Base-by-base conservation (phyloP, 1,140 invertebrate species). In the Colletes gigas region DNA sequence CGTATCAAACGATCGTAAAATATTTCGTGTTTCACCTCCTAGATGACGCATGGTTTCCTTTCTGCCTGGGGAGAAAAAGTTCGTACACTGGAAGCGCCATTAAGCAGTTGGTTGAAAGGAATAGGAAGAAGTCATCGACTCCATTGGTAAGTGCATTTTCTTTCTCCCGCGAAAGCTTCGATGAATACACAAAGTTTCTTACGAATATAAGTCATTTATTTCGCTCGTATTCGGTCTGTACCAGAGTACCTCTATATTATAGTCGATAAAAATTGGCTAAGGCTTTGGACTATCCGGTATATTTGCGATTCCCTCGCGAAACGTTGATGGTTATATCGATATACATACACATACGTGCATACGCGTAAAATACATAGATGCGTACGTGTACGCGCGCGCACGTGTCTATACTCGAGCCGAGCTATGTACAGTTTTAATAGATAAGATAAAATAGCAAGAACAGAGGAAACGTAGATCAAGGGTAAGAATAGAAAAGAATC, bases 241-340 rank as follows among this genome's bases (percentile, higher is more conserved):
- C 50, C 83, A 84, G 21, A 72, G 50, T 59, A 84, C 21, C n/a
- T 81, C 82, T 85, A 85, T 8, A 14, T 71, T 84, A 84, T 44
- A 65, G 12, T 96, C 94, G 87, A 98, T 97, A 88, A 97, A 97
- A 21, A 95, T 94, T 39, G 98, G 92, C 59, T 95, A 89, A 52
- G 92, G 91, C 83, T 97, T 96, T 91, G 84, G 82, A 84, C 74
- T 97, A 96, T 7, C 95, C 96, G 3, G 93, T 85, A 19, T 93
- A 88, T 3, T 73, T 81, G 67, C 62, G 79, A 82, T 70, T 59
- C 50, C 96, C 97, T 90, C 97, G 97, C 1, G 97, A 97, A 21
- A 98, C 90, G 87, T 97, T 97, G 17, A 97, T 88, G 67, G 97
- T 97, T 0, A 97, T 95, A 55, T 70, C 55, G 7, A 17, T 67